These are phyloP conservation scores for Orcinus orca DNA, from an alignment of 2,113 vertebrate species.

Conservation along the genomic window DNA sequence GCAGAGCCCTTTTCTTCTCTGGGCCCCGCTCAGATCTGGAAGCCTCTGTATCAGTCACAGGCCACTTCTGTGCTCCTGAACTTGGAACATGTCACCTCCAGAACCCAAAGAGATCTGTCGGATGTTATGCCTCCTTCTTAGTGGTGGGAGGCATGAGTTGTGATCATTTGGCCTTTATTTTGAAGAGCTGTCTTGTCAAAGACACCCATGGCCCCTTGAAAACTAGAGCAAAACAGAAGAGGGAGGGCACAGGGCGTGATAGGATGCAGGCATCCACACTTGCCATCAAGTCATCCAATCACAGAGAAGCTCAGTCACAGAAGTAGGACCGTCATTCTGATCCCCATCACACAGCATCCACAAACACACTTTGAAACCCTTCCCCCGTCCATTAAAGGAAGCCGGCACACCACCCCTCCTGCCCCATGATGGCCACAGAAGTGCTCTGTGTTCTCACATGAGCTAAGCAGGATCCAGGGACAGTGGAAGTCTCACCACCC, in stretches of 20 bases:
- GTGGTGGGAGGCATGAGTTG: background rate
- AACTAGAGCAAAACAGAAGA: background rate
- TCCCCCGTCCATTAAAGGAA: background rate
- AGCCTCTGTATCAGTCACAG: background rate
- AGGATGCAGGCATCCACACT: background rate
- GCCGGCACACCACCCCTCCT: too few species aligned
- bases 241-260: too few species aligned
- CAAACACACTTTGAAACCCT: background rate
- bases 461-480: background rate
- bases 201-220: background rate
- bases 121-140: background rate
- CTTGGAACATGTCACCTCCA: background rate
- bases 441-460: background rate
- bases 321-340: background rate
- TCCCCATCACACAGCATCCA: background rate
- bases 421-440: background rate
- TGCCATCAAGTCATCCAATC: background rate
- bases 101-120: background rate
- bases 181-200: background rate
- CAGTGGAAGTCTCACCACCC: background rate
- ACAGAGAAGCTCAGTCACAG: background rate
- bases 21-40: background rate
- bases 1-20: background rate
- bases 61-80: background rate
- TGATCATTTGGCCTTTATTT: background rate